phyloP scores from a whole-genome alignment of 37 sponge, comb jelly and placozoan genomes.

The Cladorhizidae sp. region DNA sequence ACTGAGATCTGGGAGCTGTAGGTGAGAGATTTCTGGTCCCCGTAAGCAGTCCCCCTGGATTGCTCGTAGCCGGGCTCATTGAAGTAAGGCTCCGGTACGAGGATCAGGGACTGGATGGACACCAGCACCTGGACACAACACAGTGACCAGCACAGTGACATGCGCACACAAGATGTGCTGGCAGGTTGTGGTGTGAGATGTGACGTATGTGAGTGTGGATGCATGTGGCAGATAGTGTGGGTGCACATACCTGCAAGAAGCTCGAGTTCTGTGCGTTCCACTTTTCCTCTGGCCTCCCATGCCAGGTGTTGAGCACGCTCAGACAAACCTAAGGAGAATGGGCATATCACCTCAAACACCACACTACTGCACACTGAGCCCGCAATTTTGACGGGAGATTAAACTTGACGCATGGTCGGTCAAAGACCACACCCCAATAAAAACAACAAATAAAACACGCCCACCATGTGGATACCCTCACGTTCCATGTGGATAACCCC shows the following conservation, averaged over 20 bases:
- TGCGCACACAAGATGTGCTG: too few species aligned
- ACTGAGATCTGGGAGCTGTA: slow-evolving; percentile 81
- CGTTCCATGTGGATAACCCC: too few species aligned
- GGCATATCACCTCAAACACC: too few species aligned
- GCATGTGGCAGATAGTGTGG: not conserved
- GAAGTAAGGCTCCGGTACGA: slow-evolving; percentile 96
- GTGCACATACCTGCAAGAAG: slow-evolving; percentile 69
- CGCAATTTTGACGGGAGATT: too few species aligned
- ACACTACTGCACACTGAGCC: too few species aligned
- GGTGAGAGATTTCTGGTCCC: slow-evolving; percentile 71
- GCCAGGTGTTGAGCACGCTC: slow-evolving; percentile 93
- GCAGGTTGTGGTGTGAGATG: too few species aligned
- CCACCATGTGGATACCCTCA: too few species aligned
- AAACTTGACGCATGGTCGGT: too few species aligned
- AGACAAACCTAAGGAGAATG: slow-evolving; percentile 93
- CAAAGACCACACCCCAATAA: too few species aligned
- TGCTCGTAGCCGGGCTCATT: slow-evolving; percentile 98
- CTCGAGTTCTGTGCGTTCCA: slow-evolving; percentile 88
- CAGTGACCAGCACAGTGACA: not conserved
- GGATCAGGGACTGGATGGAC: slow-evolving; percentile 93
- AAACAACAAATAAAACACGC: too few species aligned
- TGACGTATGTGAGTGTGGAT: slow-evolving; percentile 7
- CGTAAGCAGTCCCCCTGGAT: slow-evolving; percentile 74
- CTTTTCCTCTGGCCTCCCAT: slow-evolving; percentile 91
- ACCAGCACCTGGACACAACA: slow-evolving; percentile 74